Evolutionary conservation across 2,888 invertebrate species (phyloP).

Genomic region (Hermaeophaga mercurialis): DNA sequence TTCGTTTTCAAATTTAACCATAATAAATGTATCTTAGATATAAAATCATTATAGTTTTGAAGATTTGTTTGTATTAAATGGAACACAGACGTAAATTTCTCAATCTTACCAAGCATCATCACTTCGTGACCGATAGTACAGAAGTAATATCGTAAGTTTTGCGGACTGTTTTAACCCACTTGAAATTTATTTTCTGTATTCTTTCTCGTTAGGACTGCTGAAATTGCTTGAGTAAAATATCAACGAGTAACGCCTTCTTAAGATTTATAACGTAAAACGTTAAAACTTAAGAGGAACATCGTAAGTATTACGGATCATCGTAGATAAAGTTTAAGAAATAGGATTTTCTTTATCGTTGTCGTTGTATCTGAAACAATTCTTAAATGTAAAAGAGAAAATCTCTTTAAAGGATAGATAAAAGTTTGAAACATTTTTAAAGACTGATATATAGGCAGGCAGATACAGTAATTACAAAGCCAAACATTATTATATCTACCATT

Average conservation of each 20-base stretch:
- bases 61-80: too few relatives aligned
- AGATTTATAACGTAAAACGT: conserved; percentile 36
- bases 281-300: conserved; percentile 37
- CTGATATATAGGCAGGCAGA: too few relatives aligned
- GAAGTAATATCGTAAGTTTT: conserved; percentile 9
- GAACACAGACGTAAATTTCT: background rate
- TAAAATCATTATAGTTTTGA: too few relatives aligned
- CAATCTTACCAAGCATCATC: conserved; percentile 7
- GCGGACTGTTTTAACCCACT: conserved; percentile 11
- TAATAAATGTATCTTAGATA: too few relatives aligned
- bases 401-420: too few relatives aligned
- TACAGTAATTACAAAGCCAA: too few relatives aligned
- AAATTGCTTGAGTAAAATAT: conserved; percentile 34
- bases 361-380: too few relatives aligned
- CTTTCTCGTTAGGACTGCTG: conserved; percentile 20
- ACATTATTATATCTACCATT: too few relatives aligned
- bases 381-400: too few relatives aligned
- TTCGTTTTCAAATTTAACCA: too few relatives aligned
- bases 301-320: conserved; percentile 35
- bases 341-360: too few relatives aligned
- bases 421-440: too few relatives aligned
- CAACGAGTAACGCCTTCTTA: conserved; percentile 24
- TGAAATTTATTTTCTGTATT: conserved; percentile 21
- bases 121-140: conserved; percentile 1
- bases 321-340: conserved; percentile 28